These are phyloP conservation scores for Pseudotriccus pelzelni DNA, from an alignment of 2,797 vertebrate species.

Conservation along the genomic window DNA sequence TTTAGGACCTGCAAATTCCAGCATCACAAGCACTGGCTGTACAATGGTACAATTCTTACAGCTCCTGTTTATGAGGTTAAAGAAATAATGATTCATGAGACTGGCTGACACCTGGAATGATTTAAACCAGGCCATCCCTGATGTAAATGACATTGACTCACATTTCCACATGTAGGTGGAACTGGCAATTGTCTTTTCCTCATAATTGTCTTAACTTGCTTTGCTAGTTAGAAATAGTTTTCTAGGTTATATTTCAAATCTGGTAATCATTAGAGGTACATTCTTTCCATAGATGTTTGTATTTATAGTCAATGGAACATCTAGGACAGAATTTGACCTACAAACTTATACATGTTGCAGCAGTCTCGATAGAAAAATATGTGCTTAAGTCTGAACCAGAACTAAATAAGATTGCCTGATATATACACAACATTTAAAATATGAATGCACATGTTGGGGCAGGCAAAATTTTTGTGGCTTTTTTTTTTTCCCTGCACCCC, in stretches of 20 bases:
- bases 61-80: background rate
- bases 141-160: constrained; percentile 29
- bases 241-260: constrained; percentile 46
- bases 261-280: constrained; percentile 7
- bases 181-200: constrained; percentile 34
- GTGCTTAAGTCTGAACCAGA: background rate
- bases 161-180: constrained; percentile 43
- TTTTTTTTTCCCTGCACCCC: accelerated
- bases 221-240: constrained; percentile 54
- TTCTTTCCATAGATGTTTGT: constrained; percentile 42
- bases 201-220: constrained; percentile 42
- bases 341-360: background rate
- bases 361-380: background rate
- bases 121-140: constrained; percentile 28
- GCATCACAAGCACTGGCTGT: background rate
- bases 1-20: background rate
- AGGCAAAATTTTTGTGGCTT: background rate
- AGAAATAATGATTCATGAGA: constrained; percentile 44
- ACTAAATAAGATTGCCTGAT: background rate
- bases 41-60: background rate
- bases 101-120: constrained; percentile 16
- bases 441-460: background rate
- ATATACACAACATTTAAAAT: background rate
- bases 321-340: constrained; percentile 46
- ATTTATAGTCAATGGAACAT: constrained; percentile 11